Evolutionary conservation across 1,140 invertebrate genomes (phyloP).

Genomic region (Scaptomyza graminum): DNA sequence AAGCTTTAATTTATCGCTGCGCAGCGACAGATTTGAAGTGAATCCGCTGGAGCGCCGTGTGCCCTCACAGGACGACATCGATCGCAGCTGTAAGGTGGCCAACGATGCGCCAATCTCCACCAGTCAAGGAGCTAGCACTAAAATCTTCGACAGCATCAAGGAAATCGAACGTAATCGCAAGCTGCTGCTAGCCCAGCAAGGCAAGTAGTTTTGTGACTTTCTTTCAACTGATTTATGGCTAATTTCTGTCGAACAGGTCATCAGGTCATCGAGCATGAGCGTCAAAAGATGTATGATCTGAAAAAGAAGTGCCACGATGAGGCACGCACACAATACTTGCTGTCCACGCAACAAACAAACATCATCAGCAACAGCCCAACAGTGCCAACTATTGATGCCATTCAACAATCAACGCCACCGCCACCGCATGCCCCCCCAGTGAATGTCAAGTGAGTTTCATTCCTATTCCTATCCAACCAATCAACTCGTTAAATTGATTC

Average conservation of each 20-base stretch:
- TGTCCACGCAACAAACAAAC: constrained; percentile 48
- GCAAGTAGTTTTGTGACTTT: constrained; percentile 84
- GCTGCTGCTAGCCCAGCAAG: constrained; percentile 94
- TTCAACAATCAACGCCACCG: not conserved
- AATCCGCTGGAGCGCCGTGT: constrained; percentile 84
- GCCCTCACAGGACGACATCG: constrained; percentile 93
- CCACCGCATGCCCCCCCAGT: constrained; percentile 3
- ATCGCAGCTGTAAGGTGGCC: constrained; percentile 93
- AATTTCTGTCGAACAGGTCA: constrained; percentile 90
- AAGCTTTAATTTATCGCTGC: constrained; percentile 79
- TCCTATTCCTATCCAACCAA: not conserved
- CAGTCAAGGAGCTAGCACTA: constrained; percentile 88
- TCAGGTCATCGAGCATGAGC: constrained; percentile 95
- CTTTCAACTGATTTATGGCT: too few species aligned
- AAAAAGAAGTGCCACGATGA: constrained; percentile 94
- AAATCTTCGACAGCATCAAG: constrained; percentile 94
- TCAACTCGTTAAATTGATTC: constrained; percentile 50
- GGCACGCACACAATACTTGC: constrained; percentile 86
- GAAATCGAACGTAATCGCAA: constrained; percentile 95
- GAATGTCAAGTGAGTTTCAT: constrained; percentile 54
- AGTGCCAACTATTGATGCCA: constrained; percentile 21
- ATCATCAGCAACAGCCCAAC: not conserved
- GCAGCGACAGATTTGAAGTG: constrained; percentile 84
- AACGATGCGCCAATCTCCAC: constrained; percentile 90
- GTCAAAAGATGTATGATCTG: constrained; percentile 92